Percentiles rank a stretch among this genome's conserved stretches.
Evolutionary conservation across 2,797 vertebrate species (phyloP).

Genomic region (Eremophila alpestris): DNA sequence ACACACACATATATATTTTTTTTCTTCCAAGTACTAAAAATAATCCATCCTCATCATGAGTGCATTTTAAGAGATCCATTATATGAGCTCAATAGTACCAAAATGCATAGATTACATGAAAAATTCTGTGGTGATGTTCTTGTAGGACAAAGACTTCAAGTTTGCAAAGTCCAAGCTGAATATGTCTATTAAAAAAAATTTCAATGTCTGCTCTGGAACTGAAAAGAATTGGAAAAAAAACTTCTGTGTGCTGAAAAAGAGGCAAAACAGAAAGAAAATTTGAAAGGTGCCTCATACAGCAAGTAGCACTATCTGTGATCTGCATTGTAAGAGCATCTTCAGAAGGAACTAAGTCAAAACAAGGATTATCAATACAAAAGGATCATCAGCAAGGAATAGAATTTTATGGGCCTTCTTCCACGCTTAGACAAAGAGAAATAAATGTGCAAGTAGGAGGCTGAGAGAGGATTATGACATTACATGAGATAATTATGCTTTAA

Average conservation of each 20-base stretch:
- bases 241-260: neutral
- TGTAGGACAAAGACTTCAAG: neutral
- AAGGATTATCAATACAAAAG: constrained; percentile 44
- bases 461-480: constrained; percentile 19
- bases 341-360: constrained; percentile 34
- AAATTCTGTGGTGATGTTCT: neutral
- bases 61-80: neutral
- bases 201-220: neutral
- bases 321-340: constrained; percentile 24
- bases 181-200: neutral
- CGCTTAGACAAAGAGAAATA: constrained; percentile 24
- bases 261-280: neutral
- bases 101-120: neutral
- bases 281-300: neutral
- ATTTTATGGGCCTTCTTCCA: constrained; percentile 6
- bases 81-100: neutral
- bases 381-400: neutral
- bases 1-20: neutral
- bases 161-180: neutral
- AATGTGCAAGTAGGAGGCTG: neutral
- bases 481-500: constrained; percentile 3
- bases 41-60: neutral
- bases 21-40: neutral
- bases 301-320: constrained; percentile 1
- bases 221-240: neutral